phyloP scores from a whole-genome alignment of 2,888 invertebrate species.

The Slavum lentiscoides region DNA sequence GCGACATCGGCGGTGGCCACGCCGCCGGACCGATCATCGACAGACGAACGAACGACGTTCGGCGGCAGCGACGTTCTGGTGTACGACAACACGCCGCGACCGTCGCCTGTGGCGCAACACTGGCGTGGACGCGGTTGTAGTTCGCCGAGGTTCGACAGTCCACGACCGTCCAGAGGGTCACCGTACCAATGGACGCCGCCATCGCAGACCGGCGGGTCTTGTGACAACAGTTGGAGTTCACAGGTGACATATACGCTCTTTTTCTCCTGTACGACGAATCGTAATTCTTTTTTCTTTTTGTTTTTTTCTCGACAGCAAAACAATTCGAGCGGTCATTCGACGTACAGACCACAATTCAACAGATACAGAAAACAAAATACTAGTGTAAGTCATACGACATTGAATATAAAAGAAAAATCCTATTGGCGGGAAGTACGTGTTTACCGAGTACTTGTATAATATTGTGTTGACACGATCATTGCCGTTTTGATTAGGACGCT shows the following conservation, averaged over 20 bases:
- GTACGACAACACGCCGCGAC: conserved; percentile 5
- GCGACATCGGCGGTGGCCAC: not conserved
- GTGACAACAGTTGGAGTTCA: conserved; percentile 33
- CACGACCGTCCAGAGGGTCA: conserved; percentile 4
- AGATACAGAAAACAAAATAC: conserved; percentile 18
- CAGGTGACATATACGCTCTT: not conserved
- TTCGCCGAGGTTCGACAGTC: conserved; percentile 11
- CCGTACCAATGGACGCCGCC: conserved; percentile 34
- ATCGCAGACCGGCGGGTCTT: not conserved
- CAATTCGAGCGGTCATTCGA: not conserved
- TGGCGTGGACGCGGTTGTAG: conserved; percentile 16
- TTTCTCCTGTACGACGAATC: too few relatives aligned
- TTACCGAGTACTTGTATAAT: too few relatives aligned
- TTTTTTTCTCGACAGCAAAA: not conserved
- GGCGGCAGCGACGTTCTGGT: not conserved
- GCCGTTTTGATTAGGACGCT: too few relatives aligned
- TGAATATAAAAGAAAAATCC: not conserved
- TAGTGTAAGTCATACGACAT: conserved; percentile 14
- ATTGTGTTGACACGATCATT: too few relatives aligned
- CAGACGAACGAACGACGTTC: not conserved
- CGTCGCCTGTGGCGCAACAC: not conserved
- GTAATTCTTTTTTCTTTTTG: not conserved
- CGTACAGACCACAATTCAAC: conserved; percentile 4
- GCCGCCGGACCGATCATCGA: not conserved
- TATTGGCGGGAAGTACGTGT: too few relatives aligned